Base-by-base conservation (phyloP, 2,113 vertebrate species). In the Ameiurus melas region DNA sequence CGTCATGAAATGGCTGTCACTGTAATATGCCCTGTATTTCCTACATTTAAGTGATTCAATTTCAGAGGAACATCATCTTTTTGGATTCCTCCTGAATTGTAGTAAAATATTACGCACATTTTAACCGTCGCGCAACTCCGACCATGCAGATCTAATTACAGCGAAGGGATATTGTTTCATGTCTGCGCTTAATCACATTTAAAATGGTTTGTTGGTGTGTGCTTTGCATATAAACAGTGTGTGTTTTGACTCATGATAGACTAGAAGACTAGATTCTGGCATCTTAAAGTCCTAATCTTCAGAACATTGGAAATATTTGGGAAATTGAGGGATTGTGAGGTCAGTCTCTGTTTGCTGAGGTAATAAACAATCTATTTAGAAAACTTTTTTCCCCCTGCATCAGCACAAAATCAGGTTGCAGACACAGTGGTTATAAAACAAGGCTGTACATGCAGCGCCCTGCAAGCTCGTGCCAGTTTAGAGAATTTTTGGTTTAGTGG, bases 281-380 rank as follows among this genome's bases (percentile, higher is more conserved):
- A 78, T 60, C 16, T 47, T 39, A 68, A 79, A 43, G 10, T 17
- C 73, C 22, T 53, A 53, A 79, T 43, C 51, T 82, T 68, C 62
- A 77, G 70, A 53, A 19, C 14, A 53, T 39, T 83, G 87, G 64
- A 53, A 83, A 73, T 84, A 73, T 88, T 75, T 88, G 33, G 14
- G 4, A 19, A 22, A 33, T 16, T 60, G 4, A 57, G 53, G 17
- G 53, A 58, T n/a, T 58, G 33, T 51, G 66, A 25, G 19, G 14
- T 25, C 25, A 22, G 68, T 84, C 66, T 36, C 68, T 57, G 27
- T 77, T 70, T 85, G 39, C 25, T n/a, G 16, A 51, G 33, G 22
- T 82, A 39, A 82, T 58, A 81, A 81, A 36, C 79, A 58, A 55
- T 4, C 27, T 33, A 27, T 82, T 82, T 60, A 25, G 33, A 62